Evolutionary conservation across 2,888 invertebrate genomes (phyloP).

Genomic region (Invenusta paracnida): DNA sequence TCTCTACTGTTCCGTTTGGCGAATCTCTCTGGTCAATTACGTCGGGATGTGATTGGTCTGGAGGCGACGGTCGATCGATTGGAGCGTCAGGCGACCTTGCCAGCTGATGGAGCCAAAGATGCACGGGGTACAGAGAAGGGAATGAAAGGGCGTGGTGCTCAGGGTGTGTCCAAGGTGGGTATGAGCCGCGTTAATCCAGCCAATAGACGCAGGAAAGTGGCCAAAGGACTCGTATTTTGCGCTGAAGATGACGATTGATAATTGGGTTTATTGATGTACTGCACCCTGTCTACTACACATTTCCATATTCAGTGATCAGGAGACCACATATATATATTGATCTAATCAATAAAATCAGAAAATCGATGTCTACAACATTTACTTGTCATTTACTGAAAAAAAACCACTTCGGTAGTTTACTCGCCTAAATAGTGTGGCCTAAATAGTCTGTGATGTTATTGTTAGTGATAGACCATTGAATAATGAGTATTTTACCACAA

Average conservation of each 20-base stretch:
- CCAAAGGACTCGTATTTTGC: neutral
- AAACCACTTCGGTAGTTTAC: too few relatives aligned
- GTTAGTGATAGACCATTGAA: too few relatives aligned
- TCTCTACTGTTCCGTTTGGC: neutral
- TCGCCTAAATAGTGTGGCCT: too few relatives aligned
- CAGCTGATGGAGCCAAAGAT: neutral
- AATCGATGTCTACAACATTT: too few relatives aligned
- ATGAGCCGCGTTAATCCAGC: neutral
- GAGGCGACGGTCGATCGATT: neutral
- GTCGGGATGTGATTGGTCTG: neutral
- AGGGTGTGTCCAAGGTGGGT: neutral
- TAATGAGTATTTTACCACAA: too few relatives aligned
- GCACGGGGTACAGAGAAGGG: neutral
- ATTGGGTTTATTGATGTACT: too few relatives aligned
- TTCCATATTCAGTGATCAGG: too few relatives aligned
- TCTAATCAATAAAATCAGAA: too few relatives aligned
- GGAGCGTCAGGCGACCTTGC: neutral
- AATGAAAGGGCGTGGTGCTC: neutral
- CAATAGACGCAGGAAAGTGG: neutral
- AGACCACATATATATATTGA: too few relatives aligned
- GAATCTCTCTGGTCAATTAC: neutral
- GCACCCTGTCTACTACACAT: too few relatives aligned
- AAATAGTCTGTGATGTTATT: too few relatives aligned
- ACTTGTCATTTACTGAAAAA: too few relatives aligned
- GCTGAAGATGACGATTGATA: neutral